Evolutionary conservation across 2,888 invertebrate genomes (phyloP).

Genomic region (Phlogophora meticulosa): DNA sequence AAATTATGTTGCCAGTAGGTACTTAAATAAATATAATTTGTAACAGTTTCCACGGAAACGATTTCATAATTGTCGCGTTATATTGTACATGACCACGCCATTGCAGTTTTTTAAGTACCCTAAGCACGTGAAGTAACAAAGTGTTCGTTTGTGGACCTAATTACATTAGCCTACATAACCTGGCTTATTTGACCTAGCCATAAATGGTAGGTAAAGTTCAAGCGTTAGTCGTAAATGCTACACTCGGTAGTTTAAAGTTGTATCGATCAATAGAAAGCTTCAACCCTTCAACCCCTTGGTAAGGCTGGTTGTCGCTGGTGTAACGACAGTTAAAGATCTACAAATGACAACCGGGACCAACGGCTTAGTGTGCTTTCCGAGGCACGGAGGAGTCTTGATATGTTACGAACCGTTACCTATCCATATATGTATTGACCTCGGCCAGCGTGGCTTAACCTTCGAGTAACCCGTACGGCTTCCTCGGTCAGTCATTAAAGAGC

Average conservation of each 20-base stretch:
- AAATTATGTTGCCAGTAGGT: conserved; percentile 21
- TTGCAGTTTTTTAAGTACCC: conserved; percentile 70
- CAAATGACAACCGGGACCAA: too few relatives aligned
- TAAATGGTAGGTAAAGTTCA: conserved; percentile 2
- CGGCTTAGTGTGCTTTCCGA: too few relatives aligned
- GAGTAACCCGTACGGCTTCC: too few relatives aligned
- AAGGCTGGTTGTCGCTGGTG: too few relatives aligned
- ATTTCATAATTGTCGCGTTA: conserved; percentile 71
- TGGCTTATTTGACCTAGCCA: conserved; percentile 25
- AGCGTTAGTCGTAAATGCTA: conserved; percentile 15
- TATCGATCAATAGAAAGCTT: conserved; percentile 16
- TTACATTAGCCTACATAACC: conserved; percentile 37
- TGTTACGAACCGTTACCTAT: too few relatives aligned
- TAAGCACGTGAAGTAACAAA: conserved; percentile 73
- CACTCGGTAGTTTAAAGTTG: neutral
- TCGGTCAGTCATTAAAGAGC: too few relatives aligned
- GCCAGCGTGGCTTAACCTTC: too few relatives aligned
- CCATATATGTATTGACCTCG: too few relatives aligned
- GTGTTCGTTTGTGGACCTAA: conserved; percentile 65
- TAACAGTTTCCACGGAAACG: conserved; percentile 57
- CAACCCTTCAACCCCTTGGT: too few relatives aligned
- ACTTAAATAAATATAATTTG: conserved; percentile 54
- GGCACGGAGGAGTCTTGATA: too few relatives aligned
- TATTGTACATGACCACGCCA: conserved; percentile 74
- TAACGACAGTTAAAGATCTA: too few relatives aligned